Evolutionary conservation across 2,113 vertebrate species (phyloP).

Genomic region (Stercorarius parasiticus): DNA sequence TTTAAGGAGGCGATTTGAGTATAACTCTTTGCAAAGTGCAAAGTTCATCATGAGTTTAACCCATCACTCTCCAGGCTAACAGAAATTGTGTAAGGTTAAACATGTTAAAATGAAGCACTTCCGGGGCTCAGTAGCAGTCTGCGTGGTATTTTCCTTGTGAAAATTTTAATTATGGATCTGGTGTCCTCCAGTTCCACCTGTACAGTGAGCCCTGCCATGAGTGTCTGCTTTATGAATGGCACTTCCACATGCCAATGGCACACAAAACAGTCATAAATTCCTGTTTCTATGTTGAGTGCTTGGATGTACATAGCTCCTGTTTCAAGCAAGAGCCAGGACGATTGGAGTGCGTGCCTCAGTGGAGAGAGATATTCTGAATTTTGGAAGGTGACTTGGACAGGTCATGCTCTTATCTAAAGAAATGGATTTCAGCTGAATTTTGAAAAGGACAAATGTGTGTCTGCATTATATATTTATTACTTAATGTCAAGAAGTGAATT

Average conservation of each 20-base stretch:
- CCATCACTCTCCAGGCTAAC: neutral
- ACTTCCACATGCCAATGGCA: neutral
- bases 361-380: neutral
- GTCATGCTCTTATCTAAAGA: conserved; percentile 33
- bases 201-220: neutral
- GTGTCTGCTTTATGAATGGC: neutral
- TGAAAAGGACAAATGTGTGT: conserved; percentile 52
- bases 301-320: neutral
- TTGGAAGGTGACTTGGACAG: conserved; percentile 6
- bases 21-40: neutral
- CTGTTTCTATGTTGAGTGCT: neutral
- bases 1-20: neutral
- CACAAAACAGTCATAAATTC: neutral
- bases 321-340: neutral
- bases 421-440: conserved; percentile 23
- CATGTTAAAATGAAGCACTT: neutral
- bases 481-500: conserved; percentile 57
- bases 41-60: neutral
- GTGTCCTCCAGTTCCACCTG: neutral
- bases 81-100: neutral
- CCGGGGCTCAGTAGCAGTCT: neutral
- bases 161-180: neutral
- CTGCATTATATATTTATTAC: conserved; percentile 60
- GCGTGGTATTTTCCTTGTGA: neutral
- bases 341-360: neutral